Conservation (phyloP, 1,140 invertebrate species). For the Eurosta solidaginis region DNA sequence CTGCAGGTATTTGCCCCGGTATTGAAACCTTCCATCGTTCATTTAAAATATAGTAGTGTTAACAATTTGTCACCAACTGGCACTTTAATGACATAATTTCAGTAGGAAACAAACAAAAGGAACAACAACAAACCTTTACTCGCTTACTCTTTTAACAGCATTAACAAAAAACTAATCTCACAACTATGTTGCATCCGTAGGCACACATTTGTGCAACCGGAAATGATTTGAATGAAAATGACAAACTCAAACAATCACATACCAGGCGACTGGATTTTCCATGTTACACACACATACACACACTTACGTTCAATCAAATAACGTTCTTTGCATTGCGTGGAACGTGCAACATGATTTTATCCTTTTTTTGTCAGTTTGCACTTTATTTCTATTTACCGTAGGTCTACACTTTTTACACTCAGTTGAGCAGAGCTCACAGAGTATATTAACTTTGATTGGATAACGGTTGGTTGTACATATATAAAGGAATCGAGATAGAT, state of each 20-base stretch:
- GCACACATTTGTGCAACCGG: not conserved
- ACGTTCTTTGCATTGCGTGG: not conserved
- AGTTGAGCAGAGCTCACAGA: too few species aligned
- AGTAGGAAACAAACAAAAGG: not conserved
- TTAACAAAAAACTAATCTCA: not conserved
- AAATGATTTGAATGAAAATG: not conserved
- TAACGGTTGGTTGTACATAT: too few species aligned
- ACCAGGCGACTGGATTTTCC: not conserved
- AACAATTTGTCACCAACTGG: slow-evolving; percentile 13
- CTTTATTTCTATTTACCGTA: not conserved
- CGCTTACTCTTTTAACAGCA: not conserved
- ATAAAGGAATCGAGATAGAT: too few species aligned
- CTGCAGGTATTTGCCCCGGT: too few species aligned
- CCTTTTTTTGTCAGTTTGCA: not conserved
- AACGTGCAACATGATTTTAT: slow-evolving; percentile 1
- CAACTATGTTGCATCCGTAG: not conserved
- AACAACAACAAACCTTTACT: not conserved
- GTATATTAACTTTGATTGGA: too few species aligned
- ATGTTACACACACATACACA: not conserved
- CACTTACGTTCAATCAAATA: not conserved
- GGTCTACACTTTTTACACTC: too few species aligned
- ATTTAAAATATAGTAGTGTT: not conserved
- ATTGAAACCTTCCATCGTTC: not conserved
- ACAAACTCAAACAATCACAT: not conserved
- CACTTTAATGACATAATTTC: not conserved